Conservation (phyloP, 2,797 vertebrate species). For the Anisognathus igniventris region DNA sequence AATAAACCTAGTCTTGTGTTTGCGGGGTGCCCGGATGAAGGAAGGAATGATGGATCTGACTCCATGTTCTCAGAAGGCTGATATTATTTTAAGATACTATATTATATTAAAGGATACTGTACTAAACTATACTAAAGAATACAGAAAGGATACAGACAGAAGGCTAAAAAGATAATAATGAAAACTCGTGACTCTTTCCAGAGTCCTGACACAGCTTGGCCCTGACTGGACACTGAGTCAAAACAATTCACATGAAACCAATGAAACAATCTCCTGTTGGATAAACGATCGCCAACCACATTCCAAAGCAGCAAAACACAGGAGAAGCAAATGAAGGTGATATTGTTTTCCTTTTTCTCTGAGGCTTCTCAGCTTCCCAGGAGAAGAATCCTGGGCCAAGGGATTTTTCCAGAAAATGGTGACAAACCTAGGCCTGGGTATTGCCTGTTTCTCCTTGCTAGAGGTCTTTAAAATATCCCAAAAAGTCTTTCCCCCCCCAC, state of each 20-base stretch:
- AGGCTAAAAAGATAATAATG: neutral
- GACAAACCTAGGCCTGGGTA: neutral
- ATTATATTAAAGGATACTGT: neutral
- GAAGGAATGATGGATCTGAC: too few relatives aligned
- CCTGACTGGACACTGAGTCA: fast-evolving
- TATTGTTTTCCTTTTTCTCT: neutral
- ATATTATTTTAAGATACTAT: neutral
- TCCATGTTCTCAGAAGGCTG: too few relatives aligned
- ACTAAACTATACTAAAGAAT: neutral
- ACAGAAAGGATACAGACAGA: neutral
- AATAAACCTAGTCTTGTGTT: neutral
- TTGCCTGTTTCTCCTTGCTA: neutral
- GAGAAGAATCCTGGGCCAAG: neutral
- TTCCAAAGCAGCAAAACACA: neutral
- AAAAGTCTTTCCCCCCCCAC: neutral
- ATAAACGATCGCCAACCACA: neutral
- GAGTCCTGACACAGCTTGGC: fast-evolving
- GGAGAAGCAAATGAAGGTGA: neutral
- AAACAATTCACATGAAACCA: neutral
- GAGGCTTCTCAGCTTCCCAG: neutral
- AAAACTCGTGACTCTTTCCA: fast-evolving
- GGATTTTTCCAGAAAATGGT: neutral
- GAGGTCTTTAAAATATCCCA: neutral
- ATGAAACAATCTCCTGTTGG: too few relatives aligned
- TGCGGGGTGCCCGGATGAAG: too few relatives aligned